Conservation (phyloP, 2,888 invertebrate genomes). For the Drosophila gaucha region DNA sequence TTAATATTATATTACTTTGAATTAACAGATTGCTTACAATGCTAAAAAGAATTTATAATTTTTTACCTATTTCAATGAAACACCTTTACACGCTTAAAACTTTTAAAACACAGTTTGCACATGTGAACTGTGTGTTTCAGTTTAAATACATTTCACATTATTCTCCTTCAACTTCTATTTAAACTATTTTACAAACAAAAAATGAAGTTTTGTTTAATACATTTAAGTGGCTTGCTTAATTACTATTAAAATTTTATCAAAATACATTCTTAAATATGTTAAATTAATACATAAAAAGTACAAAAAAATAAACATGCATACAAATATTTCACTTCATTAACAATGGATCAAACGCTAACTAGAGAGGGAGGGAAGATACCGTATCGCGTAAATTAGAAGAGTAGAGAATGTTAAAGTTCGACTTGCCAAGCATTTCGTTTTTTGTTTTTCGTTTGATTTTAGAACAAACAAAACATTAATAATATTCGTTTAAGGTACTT, state of each 20-base stretch:
- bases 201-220: neutral
- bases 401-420: neutral
- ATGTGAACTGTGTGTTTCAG: neutral
- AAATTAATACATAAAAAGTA: neutral
- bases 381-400: conserved; percentile 5
- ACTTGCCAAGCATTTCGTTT: neutral
- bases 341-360: neutral
- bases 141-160: neutral
- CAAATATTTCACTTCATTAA: neutral
- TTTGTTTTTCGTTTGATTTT: neutral
- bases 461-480: neutral
- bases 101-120: neutral
- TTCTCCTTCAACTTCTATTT: neutral
- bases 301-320: neutral
- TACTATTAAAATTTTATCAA: neutral
- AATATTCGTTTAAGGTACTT: neutral
- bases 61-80: rapidly evolving
- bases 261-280: neutral
- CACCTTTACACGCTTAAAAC: too few relatives aligned
- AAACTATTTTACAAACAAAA: neutral
- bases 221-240: neutral
- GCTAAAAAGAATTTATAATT: neutral
- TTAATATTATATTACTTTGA: too few relatives aligned
- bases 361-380: neutral
- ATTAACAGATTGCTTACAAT: neutral